Base-by-base conservation (phyloP, 2,888 invertebrate genomes). In the Drosophila pullipes region DNA sequence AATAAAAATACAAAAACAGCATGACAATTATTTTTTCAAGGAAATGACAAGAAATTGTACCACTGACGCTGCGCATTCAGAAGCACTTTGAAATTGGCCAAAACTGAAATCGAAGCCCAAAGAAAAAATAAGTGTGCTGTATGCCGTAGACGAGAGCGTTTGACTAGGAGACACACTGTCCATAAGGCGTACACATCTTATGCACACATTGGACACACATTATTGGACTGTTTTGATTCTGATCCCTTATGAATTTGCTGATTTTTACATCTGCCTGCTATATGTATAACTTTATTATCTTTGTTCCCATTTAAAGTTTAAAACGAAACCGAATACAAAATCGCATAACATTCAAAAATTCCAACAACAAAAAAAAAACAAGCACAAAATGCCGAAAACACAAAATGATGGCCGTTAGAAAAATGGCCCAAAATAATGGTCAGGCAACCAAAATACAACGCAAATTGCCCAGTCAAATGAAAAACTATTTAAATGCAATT, bases 401-500 rank as follows among this genome's bases (percentile, higher is more conserved):
- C 69, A 68, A 66, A 67, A 76, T 52, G 49, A 58, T 52, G 67
- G 60, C 57, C 59, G 74, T 80, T 80, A 80, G 82, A 78, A 83
- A 83, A 72, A 65, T 54, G 54, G 50, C 54, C 76, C 33, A 68
- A 61, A 44, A 13, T 22, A 44, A 49, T 53, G 39, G 44, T 41
- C 44, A 13, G 52, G 47, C 63, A 68, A 39, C 39, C 44, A 31
- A 50, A 67, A 69, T 71, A 62, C 37, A 73, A 69, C 60, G 59
- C 66, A 71, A 84, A 87, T 89, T 85, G 88, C 74, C 54, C 81
- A 85, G 89, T 87, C 85, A 84, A 89, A 84, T 85, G 85, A 87
- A 85, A 87, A 89, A 78, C 85, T 85, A 87, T 85, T 85, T 89
- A 87, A 85, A 89, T 84, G 85, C 85, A 85, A 89, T 85, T 89